Percentiles rank a stretch among this genome's conserved stretches.
These are phyloP conservation scores for Miltochrista miniata DNA, from an alignment of 2,888 invertebrate species.

Conservation along the genomic window DNA sequence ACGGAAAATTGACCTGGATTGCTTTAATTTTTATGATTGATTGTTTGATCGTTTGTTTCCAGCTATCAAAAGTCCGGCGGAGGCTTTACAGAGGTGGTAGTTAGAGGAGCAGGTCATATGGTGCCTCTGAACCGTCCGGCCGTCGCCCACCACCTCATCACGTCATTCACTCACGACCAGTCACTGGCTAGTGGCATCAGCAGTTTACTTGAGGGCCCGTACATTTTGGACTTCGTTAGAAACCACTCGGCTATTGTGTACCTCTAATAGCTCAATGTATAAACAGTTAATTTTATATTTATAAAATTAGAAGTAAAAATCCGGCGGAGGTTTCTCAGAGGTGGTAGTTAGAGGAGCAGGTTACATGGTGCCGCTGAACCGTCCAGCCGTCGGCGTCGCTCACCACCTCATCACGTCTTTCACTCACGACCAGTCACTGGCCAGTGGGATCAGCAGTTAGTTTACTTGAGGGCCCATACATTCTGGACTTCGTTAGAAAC, in stretches of 20 bases:
- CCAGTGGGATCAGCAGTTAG: conserved; percentile 16
- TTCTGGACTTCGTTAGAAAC: conserved; percentile 38
- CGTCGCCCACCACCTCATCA: conserved; percentile 77
- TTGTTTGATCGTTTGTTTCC: not conserved
- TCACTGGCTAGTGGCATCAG: conserved; percentile 35
- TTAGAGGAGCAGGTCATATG: conserved; percentile 87
- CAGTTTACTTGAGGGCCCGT: not conserved
- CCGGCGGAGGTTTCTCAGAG: conserved; percentile 80
- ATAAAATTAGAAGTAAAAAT: too few relatives aligned
- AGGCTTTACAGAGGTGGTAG: conserved; percentile 80
- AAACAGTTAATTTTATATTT: not conserved
- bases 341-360: conserved; percentile 85
- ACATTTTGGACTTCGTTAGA: not conserved
- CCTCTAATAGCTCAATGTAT: not conserved
- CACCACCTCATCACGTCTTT: conserved; percentile 84
- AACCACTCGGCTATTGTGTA: not conserved
- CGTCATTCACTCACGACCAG: conserved; percentile 75
- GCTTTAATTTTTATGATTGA: not conserved
- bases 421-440: conserved; percentile 56
- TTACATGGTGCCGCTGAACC: conserved; percentile 86
- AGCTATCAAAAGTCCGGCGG: conserved; percentile 83
- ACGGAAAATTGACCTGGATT: too few relatives aligned
- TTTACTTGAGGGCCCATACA: conserved; percentile 23
- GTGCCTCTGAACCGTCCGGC: conserved; percentile 84
- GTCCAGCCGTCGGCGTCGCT: conserved; percentile 80